Evolutionary conservation across 37 sponge, comb jelly and placozoan species (phyloP), one percentile per base, ranked within the genome.

Genomic region (Axinella damicornis): DNA sequence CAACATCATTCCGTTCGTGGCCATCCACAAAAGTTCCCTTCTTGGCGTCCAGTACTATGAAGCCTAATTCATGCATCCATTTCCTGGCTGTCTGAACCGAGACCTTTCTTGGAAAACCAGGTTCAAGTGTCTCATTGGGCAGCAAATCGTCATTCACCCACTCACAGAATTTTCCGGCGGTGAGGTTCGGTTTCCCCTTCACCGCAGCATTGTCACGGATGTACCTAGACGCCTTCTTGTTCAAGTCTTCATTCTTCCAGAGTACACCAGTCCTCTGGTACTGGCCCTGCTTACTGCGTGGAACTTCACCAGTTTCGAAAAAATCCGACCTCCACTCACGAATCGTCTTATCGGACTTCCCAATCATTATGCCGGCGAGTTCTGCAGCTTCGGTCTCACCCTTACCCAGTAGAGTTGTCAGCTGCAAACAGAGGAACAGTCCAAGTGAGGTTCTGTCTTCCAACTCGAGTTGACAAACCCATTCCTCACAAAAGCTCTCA

Each of bases 1-100:
- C n/a, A n/a, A n/a, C n/a, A n/a, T n/a, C n/a, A n/a, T n/a, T n/a
- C n/a, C n/a, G n/a, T n/a, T n/a, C n/a, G n/a, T n/a, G n/a, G n/a
- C n/a, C n/a, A n/a, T n/a, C n/a, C n/a, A n/a, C n/a, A n/a, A n/a
- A n/a, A n/a, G n/a, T n/a, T n/a, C n/a, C n/a, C n/a, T n/a, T n/a
- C n/a, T n/a, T n/a, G n/a, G n/a, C n/a, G n/a, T n/a, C n/a, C n/a
- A n/a, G n/a, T n/a, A n/a, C n/a, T n/a, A n/a, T n/a, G n/a, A 91
- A 91, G 1, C 91, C 86, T 40, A 90, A 63, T 17, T 69, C 73
- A 75, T 83, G 80, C 77, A 83, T 46, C 89, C 89, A 89, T 69
- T 60, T 82, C 11, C 77, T 58, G 13, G 77, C 52, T 17, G 91
- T 90, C 28, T 83, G 78, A 53, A 89, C 53, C 1, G 57, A 65